These are phyloP conservation scores for Lampris megalopsis DNA, from an alignment of 2,113 vertebrate species.

Conservation along the genomic window DNA sequence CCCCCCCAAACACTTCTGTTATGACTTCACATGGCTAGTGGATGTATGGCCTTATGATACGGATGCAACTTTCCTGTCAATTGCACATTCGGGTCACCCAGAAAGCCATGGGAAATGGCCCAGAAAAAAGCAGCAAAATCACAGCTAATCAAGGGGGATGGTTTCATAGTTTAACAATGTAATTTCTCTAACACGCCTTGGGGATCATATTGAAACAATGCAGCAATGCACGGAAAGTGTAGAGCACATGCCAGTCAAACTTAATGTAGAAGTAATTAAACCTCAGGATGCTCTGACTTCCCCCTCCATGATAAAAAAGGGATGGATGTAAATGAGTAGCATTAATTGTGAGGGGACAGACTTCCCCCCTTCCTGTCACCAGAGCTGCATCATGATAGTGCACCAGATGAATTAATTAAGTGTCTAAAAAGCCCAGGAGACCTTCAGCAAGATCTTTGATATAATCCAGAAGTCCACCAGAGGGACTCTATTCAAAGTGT, in stretches of 20 bases:
- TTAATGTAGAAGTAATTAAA: slow-evolving; percentile 76
- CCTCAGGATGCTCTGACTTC: slow-evolving; percentile 49
- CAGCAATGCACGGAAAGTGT: slow-evolving; percentile 38
- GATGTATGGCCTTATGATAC: not conserved
- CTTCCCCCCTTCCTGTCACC: slow-evolving; percentile 45
- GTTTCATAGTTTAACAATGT: slow-evolving; percentile 56
- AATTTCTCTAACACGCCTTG: slow-evolving; percentile 33
- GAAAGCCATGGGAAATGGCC: not conserved
- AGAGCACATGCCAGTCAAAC: slow-evolving; percentile 65
- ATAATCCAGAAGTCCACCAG: slow-evolving; percentile 25
- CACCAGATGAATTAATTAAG: slow-evolving; percentile 67
- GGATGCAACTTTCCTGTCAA: slow-evolving; percentile 15
- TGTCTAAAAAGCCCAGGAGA: slow-evolving; percentile 58
- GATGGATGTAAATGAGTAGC: slow-evolving; percentile 75
- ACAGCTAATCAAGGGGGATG: slow-evolving; percentile 53
- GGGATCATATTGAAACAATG: slow-evolving; percentile 48
- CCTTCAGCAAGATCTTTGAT: slow-evolving; percentile 27
- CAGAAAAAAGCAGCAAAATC: slow-evolving; percentile 37
- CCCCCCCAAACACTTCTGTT: no score
- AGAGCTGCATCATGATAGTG: slow-evolving; percentile 43
- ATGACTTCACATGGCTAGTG: not conserved
- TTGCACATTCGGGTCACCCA: slow-evolving; percentile 37
- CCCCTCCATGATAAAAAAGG: slow-evolving; percentile 69
- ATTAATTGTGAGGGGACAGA: slow-evolving; percentile 66
- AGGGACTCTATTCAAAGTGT: slow-evolving; percentile 18